Percentiles rank a stretch among this genome's conserved stretches.
Conservation (phyloP, 2,888 invertebrate species). For the Clepsis dumicolana region DNA sequence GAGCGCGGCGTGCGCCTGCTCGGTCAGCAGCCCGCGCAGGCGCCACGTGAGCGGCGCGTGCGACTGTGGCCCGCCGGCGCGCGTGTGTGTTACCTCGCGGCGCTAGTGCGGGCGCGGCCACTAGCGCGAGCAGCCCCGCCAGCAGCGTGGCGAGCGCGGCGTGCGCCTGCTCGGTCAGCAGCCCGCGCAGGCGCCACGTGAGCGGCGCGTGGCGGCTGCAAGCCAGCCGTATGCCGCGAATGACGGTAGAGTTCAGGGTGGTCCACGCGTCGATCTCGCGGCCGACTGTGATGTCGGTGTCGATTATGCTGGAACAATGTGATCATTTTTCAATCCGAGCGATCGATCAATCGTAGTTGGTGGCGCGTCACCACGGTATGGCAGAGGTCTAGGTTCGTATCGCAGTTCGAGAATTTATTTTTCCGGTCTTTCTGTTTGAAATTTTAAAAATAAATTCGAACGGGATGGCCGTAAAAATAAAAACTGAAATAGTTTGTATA, state of each 20-base stretch:
- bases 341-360: too few species aligned
- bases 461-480: too few species aligned
- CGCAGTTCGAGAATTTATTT: too few species aligned
- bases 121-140: slow-evolving; percentile 62
- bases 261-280: slow-evolving; percentile 78
- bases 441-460: too few species aligned
- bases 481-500: too few species aligned
- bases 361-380: too few species aligned
- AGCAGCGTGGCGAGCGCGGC: slow-evolving; percentile 72
- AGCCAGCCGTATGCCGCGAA: slow-evolving; percentile 67
- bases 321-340: too few species aligned
- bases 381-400: too few species aligned
- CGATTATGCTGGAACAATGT: slow-evolving; percentile 85
- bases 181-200: slow-evolving; percentile 59
- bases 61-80: slow-evolving; percentile 44
- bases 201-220: slow-evolving; percentile 43
- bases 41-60: slow-evolving; percentile 80
- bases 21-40: too few species aligned
- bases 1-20: slow-evolving; percentile 61
- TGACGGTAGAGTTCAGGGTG: slow-evolving; percentile 66
- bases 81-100: slow-evolving; percentile 38
- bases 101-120: slow-evolving; percentile 47
- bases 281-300: slow-evolving; percentile 89
- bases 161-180: slow-evolving; percentile 54
- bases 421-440: too few species aligned